Evolutionary conservation across 2,888 invertebrate genomes (phyloP), one percentile per base, ranked within the genome.

Genomic region (Meteorus colon): DNA sequence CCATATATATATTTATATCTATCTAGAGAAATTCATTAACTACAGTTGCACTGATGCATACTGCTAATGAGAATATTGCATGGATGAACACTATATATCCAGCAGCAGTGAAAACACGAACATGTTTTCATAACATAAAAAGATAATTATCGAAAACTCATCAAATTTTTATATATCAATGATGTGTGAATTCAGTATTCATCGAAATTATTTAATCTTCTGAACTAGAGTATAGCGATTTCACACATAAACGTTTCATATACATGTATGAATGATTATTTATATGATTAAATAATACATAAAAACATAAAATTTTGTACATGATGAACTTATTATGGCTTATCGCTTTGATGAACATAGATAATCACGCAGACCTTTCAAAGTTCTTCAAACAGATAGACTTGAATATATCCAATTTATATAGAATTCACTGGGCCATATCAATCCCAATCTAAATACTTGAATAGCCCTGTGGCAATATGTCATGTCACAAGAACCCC

Each of bases 41-140:
- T 27, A 5, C 24, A 27, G 60, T 68, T 59, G 41, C 55, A 37
- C 6, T 59, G 10, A 4, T 62, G 16, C 27, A 3, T 16, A 41
- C 16, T 41, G 16, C 65, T 65, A 73, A 73, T 24, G 51, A 73
- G 66, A 19, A 34, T 24, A 73, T 73, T 37, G 73, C 65, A 73
- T 73, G 65, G 6, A 37, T n/a, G 14, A 31, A 27, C 51, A 34
- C 24, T 27, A 66, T 66, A 27, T 34, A 55, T 29, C n/a, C 19
- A 19, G n/a, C 6, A 14, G 19, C 8, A 51, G 6, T 37, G 12
- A 41, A 27, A 48, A 62, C 29, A 29, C 59, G 34, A 68, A 60
- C 60, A 67, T 67, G n/a, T 55, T 74, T 67, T 12, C 10, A 45
- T 60, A 59, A 34, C 55, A 51, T 55, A 34, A 73, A 73, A 55